These are phyloP conservation scores for Eubasilissa splendida DNA, from an alignment of 2,888 invertebrate genomes.

Conservation along the genomic window DNA sequence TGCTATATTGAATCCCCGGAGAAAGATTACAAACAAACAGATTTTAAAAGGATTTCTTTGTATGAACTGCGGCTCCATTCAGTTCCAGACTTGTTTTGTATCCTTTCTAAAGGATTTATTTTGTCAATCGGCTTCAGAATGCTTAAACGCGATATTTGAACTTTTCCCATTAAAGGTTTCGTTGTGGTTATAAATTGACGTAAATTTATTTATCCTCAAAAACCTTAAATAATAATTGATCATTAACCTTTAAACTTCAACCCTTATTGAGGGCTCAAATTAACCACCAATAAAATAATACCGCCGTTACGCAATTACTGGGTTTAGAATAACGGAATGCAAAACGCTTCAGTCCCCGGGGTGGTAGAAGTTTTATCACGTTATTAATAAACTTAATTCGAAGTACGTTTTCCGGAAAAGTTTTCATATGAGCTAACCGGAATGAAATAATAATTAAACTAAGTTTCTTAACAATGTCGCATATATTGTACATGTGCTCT, in stretches of 20 bases:
- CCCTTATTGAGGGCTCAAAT: constrained; percentile 26
- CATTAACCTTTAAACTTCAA: constrained; percentile 16
- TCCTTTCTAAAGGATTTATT: constrained; percentile 21
- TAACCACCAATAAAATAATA: constrained; percentile 24
- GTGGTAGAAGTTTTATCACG: too few species aligned
- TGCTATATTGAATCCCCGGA: constrained; percentile 1
- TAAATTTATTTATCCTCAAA: constrained; percentile 17
- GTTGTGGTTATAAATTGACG: not conserved
- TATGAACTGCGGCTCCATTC: constrained; percentile 3
- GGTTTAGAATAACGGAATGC: constrained; percentile 31
- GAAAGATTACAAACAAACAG: constrained; percentile 22
- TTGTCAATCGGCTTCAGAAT: constrained; percentile 22
- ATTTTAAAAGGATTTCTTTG: constrained; percentile 35
- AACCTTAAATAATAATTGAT: constrained; percentile 31
- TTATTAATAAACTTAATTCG: too few species aligned
- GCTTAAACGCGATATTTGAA: constrained; percentile 9
- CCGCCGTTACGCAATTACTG: constrained; percentile 19
- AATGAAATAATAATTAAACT: too few species aligned
- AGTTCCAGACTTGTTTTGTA: constrained; percentile 21
- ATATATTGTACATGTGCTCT: too few species aligned
- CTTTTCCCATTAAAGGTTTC: constrained; percentile 3
- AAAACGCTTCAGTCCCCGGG: constrained; percentile 4
- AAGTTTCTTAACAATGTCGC: too few species aligned
- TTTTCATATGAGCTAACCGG: too few species aligned
- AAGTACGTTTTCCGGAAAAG: too few species aligned